These are phyloP conservation scores for Mesoclemmys tuberculata DNA, from an alignment of 2,113 vertebrate genomes.

Conservation along the genomic window DNA sequence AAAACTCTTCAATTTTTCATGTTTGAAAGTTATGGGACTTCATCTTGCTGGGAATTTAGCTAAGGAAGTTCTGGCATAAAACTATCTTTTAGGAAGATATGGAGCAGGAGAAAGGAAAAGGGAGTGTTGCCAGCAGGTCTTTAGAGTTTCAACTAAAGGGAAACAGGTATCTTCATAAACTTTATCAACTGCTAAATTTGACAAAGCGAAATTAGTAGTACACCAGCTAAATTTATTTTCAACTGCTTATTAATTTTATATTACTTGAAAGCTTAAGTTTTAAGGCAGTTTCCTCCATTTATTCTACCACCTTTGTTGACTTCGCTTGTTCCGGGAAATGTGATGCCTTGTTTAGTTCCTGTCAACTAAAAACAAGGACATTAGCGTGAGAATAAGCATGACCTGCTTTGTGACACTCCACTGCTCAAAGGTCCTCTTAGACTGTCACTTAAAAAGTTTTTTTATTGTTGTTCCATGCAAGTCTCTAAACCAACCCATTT, in stretches of 20 bases:
- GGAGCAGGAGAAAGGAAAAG: background rate
- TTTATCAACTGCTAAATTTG: background rate
- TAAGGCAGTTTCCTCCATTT: background rate
- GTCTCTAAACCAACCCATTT: background rate
- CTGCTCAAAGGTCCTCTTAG: background rate
- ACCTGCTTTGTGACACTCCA: background rate
- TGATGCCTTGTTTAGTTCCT: background rate
- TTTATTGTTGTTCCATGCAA: background rate
- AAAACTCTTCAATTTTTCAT: background rate
- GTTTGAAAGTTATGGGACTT: background rate
- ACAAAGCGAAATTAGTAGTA: background rate
- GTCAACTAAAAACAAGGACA: background rate
- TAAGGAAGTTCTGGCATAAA: background rate
- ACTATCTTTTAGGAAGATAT: background rate
- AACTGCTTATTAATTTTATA: background rate
- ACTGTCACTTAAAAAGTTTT: background rate
- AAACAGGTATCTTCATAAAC: background rate
- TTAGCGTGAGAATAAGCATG: fast-evolving
- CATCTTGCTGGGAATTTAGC: background rate
- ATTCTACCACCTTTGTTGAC: background rate
- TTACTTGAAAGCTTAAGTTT: background rate
- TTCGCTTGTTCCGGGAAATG: background rate
- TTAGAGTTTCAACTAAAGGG: background rate
- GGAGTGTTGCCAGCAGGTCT: background rate
- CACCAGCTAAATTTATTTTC: background rate